phyloP scores from a whole-genome alignment of 2,113 vertebrate species.

The Actenoides lindsayi region DNA sequence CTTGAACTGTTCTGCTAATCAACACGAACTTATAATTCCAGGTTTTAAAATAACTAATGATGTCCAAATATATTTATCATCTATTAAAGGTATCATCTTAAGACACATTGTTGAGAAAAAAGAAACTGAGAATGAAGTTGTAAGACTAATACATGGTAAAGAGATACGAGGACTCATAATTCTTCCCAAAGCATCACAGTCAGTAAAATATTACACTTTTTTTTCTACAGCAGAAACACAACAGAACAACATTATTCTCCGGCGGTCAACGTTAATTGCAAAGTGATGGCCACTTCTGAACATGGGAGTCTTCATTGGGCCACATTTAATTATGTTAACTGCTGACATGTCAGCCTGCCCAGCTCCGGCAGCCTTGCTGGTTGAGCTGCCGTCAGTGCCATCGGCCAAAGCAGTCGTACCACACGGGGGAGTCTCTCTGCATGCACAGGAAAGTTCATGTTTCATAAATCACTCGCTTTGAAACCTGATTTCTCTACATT shows the following conservation, averaged over 20 bases:
- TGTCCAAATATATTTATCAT: background rate
- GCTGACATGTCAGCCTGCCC: background rate
- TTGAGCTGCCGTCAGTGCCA: background rate
- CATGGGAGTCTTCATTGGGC: background rate
- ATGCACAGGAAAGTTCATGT: background rate
- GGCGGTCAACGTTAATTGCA: background rate
- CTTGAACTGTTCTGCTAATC: background rate
- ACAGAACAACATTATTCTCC: background rate
- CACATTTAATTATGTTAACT: background rate
- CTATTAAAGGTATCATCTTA: conserved; percentile 19
- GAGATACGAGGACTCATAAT: conserved; percentile 41
- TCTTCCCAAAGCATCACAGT: background rate
- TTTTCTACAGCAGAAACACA: conserved; percentile 4
- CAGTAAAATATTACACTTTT: background rate
- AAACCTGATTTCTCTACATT: conserved; percentile 27
- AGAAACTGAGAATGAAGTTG: background rate
- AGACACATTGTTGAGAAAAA: background rate
- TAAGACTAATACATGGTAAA: conserved; percentile 33
- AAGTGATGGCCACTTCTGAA: background rate
- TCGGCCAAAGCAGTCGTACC: conserved; percentile 37
- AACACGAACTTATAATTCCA: background rate
- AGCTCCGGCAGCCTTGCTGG: background rate
- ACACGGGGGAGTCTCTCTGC: conserved; percentile 77
- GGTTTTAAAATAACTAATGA: conserved; percentile 33
- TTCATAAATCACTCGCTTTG: conserved; percentile 46